Percentiles rank a stretch among this genome's conserved stretches.
Evolutionary conservation across 2,113 vertebrate genomes (phyloP).

Genomic region (Rhynchomys soricoides): DNA sequence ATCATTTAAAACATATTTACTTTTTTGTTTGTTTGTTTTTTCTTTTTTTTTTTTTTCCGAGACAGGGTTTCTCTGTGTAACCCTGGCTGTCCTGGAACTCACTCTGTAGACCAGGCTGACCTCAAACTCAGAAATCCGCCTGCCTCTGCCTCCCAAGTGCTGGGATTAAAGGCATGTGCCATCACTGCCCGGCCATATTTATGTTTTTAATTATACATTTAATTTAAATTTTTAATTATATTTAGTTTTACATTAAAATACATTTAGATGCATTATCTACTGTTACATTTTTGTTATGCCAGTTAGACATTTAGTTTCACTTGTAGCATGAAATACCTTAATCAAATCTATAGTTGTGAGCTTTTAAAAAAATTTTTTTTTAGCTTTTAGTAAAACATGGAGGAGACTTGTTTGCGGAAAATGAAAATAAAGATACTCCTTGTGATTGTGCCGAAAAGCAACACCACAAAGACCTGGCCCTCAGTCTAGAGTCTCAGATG

Average conservation of each 20-base stretch:
- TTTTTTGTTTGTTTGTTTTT: too few relatives aligned
- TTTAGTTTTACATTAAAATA: neutral
- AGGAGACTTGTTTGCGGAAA: slow-evolving; percentile 97
- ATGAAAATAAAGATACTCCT: slow-evolving; percentile 98
- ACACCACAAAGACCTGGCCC: slow-evolving; percentile 97
- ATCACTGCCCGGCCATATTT: too few relatives aligned
- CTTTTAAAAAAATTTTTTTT: slow-evolving; percentile 77
- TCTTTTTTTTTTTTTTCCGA: too few relatives aligned
- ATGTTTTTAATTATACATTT: neutral
- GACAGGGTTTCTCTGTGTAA: too few relatives aligned
- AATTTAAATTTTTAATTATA: neutral
- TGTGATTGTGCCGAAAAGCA: slow-evolving; percentile 99
- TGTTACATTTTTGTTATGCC: slow-evolving; percentile 52
- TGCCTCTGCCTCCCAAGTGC: too few relatives aligned
- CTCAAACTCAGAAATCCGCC: too few relatives aligned
- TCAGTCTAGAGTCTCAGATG: slow-evolving; percentile 99
- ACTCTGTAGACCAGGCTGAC: too few relatives aligned
- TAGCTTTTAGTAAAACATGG: slow-evolving; percentile 94
- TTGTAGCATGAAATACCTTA: slow-evolving; percentile 27
- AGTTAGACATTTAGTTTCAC: slow-evolving; percentile 30
- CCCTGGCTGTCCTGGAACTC: too few relatives aligned
- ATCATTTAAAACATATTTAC: neutral
- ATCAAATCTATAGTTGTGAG: slow-evolving; percentile 47
- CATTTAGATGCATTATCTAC: neutral
- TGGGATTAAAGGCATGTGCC: too few relatives aligned